Base-by-base conservation (phyloP, 2,113 vertebrate genomes). In the Tachysurus fulvidraco region DNA sequence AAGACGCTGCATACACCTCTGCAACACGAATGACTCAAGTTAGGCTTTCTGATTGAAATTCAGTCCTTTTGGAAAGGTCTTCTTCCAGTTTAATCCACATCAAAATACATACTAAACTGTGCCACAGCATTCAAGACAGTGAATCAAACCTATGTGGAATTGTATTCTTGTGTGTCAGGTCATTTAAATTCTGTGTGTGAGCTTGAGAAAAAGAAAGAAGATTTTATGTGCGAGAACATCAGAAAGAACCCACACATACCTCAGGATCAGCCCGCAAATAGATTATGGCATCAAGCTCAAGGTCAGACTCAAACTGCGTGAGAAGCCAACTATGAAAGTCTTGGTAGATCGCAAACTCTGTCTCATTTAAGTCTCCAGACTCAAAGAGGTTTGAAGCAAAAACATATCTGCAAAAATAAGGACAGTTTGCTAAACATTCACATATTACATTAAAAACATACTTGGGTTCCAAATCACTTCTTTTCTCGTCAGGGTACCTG, bases 1-100 rank as follows among this genome's bases (percentile, higher is more conserved):
- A 87, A 97, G 89, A 50, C 96, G 93, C 91, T 96, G 94, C 96
- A 97, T 96, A 80, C 96, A 98, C 88, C 94, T 95, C 96, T 97
- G 36, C 6, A 81, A 44, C 25, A 62, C n/a, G 52, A 87, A 50
- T n/a, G 9, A 83, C 30, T 25, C 0, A 25, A 41, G 55, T 41
- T 25, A 23, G 11, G 30, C 1, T 41, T 80, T 57, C 50, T 6
- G 16, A 19, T n/a, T 30, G 17, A 23, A 59, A 57, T 55, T 30
- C 9, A 14, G 2, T 25, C 60, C 5, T 25, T 17, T 30, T 25
- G 36, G 36, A 36, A 64, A 8, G 3, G 14, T 69, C 28, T 30
- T 44, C 41, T 52, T 52, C 23, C 25, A 50, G 23, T 77, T 76
- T 14, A 54, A 77, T 2, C 6, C 74, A n/a, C 0, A 52, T 46